phyloP scores from a whole-genome alignment of 2,888 invertebrate species.

The Lasioglossum pauxillum region DNA sequence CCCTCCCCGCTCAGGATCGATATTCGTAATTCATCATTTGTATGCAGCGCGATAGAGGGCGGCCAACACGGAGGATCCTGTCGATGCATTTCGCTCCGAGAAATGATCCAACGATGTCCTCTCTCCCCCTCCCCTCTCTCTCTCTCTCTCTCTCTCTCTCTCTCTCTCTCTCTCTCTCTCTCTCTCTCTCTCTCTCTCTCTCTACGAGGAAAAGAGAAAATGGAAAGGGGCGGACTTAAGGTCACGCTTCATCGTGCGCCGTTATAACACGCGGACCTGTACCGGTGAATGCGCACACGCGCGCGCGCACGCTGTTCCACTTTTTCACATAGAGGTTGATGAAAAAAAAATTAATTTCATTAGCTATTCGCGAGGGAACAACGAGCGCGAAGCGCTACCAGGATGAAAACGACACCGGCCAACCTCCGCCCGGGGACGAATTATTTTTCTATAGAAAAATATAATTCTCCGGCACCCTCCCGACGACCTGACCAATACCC shows the following conservation, averaged over 20 bases:
- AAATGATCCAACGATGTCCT: constrained; percentile 73
- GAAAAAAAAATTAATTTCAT: constrained; percentile 73
- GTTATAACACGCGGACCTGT: constrained; percentile 20
- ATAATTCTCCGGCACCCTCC: constrained; percentile 46
- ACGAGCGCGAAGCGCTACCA: constrained; percentile 16
- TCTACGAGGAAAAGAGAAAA: constrained; percentile 6
- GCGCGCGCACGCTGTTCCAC: constrained; percentile 32
- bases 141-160: not conserved
- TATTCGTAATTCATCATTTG: constrained; percentile 84
- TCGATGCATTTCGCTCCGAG: constrained; percentile 67
- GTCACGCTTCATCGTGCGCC: constrained; percentile 39
- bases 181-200: not conserved
- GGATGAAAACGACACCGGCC: constrained; percentile 29
- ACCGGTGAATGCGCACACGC: not conserved
- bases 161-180: constrained; percentile 17
- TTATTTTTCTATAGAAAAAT: constrained; percentile 65
- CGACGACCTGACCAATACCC: constrained; percentile 10
- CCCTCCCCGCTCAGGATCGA: constrained; percentile 74
- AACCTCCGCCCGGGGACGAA: constrained; percentile 56
- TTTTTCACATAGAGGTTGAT: constrained; percentile 48
- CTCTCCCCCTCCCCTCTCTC: not conserved
- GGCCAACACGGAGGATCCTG: constrained; percentile 68
- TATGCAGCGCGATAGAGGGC: constrained; percentile 81
- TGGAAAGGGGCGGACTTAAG: constrained; percentile 45
- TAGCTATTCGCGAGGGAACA: constrained; percentile 62